phyloP scores from a whole-genome alignment of 2,888 invertebrate genomes.

The Tipula confusa region DNA sequence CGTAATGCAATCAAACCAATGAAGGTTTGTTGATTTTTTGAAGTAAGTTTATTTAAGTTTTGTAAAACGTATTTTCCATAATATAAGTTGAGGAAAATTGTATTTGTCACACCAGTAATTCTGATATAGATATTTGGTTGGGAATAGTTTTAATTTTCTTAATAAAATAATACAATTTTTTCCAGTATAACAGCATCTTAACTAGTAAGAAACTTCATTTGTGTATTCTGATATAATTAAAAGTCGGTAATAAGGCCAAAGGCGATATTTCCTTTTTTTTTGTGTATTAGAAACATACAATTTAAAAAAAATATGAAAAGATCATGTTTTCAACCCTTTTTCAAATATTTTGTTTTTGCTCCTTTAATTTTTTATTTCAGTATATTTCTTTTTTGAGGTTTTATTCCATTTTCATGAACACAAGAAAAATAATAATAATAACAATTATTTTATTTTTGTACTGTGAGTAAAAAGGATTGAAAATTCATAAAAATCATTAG shows the following conservation, averaged over 20 bases:
- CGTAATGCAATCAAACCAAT: background rate
- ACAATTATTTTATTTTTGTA: background rate
- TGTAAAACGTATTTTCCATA: background rate
- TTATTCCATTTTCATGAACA: slow-evolving; percentile 20
- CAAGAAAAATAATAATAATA: background rate
- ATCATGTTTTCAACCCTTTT: slow-evolving; percentile 25
- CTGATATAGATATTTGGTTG: background rate
- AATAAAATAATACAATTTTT: background rate
- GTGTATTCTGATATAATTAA: slow-evolving; percentile 26
- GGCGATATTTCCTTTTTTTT: slow-evolving; percentile 26
- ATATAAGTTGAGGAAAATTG: background rate
- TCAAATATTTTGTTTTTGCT: slow-evolving; percentile 12
- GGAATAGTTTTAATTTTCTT: background rate
- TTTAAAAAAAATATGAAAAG: slow-evolving; percentile 3
- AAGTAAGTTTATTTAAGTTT: background rate
- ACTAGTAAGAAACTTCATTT: slow-evolving; percentile 7
- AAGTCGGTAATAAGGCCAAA: slow-evolving; percentile 29
- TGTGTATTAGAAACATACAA: background rate
- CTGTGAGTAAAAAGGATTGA: background rate
- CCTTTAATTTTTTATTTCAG: background rate
- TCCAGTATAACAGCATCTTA: background rate
- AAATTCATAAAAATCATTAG: slow-evolving; percentile 9
- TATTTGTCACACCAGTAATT: background rate
- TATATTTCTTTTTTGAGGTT: slow-evolving; percentile 7
- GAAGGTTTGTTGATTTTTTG: background rate